Base-by-base conservation (phyloP, 2,113 vertebrate genomes). In the Ardeotis arabs region DNA sequence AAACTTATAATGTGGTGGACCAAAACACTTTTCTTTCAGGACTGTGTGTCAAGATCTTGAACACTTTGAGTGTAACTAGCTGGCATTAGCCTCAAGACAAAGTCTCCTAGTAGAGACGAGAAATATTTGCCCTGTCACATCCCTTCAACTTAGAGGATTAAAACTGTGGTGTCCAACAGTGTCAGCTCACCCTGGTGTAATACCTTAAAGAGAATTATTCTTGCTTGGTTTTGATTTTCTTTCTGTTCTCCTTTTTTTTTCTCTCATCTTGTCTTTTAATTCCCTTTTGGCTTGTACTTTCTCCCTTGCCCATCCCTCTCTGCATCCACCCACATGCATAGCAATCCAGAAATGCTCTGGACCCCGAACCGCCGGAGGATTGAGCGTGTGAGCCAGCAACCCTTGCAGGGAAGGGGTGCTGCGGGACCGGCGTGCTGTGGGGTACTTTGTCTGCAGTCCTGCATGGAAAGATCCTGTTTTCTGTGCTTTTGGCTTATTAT, bases 381-480 rank as follows among this genome's bases (percentile, higher is more conserved):
- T 4, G 59, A 39, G 20, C 3, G 1, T 62, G 18, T 12, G 5
- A 77, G 60, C 49, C 68, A 67, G 55, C 41, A 53, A 1, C 47
- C 41, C 69, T 89, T 33, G 33, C 39, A 73, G 85, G 58, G 75
- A 60, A 31, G 21, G 37, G 29, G 45, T 66, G 50, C 53, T 67
- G 39, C 3, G 3, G 83, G 29, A 56, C 7, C 1, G 1, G 9
- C 1, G 1, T 45, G 69, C 14, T 1, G 1, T 35, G 27, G 52
- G 13, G 4, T 41, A 3, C 20, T 44, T 47, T 60, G 39, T 9
- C 44, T 79, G 49, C 17, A 58, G 39, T 37, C 35, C 50, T 64
- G 31, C 2, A 0, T 9, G 29, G 80, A 52, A 45, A 52, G 63
- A 47, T 45, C n/a, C 27, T 1, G 1, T 31, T 31, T 58, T 67